Conservation (phyloP, 2,113 vertebrate species). For the Cyprinodon brontotheroides region DNA sequence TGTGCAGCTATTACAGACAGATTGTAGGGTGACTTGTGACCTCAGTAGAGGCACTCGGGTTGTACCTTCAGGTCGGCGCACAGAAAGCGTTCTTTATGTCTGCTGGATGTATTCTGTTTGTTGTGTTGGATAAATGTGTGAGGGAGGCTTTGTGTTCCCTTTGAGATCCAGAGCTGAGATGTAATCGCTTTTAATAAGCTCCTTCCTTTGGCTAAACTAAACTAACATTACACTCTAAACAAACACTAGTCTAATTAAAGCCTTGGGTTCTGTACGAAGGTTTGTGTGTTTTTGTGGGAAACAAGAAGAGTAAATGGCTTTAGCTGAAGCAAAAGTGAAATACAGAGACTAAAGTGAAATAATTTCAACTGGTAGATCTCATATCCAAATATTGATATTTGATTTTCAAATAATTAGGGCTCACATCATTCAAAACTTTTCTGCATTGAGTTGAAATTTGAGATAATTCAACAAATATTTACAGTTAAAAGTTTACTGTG, state of each 20-base stretch:
- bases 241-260: conserved; percentile 70
- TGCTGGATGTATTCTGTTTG: conserved; percentile 3
- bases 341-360: not conserved
- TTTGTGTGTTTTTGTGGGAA: conserved; percentile 20
- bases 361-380: not conserved
- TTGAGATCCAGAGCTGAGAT: conserved; percentile 51
- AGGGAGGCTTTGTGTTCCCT: conserved; percentile 35
- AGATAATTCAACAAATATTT: no score
- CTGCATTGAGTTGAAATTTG: no score
- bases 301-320: not conserved
- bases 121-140: conserved; percentile 1
- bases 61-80: conserved; percentile 24
- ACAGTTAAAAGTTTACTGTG: no score
- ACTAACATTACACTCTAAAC: conserved; percentile 58
- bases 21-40: conserved; percentile 35
- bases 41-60: conserved; percentile 2
- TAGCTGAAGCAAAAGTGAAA: conserved; percentile 3
- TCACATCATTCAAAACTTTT: no score
- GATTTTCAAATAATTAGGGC: no score
- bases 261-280: conserved; percentile 20
- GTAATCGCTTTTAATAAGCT: conserved; percentile 71
- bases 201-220: conserved; percentile 64
- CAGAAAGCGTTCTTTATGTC: conserved; percentile 35
- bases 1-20: conserved; percentile 30
- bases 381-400: no score